A percentile compares a stretch with the other conserved stretches of the same genome.
phyloP scores from a whole-genome alignment of 2,888 invertebrate genomes.

The Hypolimnas misippus region DNA sequence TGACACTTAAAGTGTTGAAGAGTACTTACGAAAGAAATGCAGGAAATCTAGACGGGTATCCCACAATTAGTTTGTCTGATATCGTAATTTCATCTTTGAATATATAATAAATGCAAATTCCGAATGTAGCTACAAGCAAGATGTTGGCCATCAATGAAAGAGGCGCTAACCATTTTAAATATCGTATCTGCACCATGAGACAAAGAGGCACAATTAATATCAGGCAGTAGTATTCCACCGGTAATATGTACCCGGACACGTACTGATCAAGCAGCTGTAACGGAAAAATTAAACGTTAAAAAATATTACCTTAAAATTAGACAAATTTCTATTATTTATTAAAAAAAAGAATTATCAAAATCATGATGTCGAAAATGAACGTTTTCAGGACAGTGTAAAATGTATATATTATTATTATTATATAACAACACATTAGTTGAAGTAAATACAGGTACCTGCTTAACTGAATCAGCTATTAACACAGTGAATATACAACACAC shows the following conservation, averaged over 20 bases:
- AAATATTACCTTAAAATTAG: too few relatives aligned
- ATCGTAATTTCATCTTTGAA: constrained; percentile 81
- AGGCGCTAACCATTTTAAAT: constrained; percentile 92
- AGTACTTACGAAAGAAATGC: constrained; percentile 89
- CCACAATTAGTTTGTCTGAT: constrained; percentile 79
- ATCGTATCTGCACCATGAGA: constrained; percentile 84
- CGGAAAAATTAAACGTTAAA: not conserved
- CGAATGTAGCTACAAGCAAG: constrained; percentile 90
- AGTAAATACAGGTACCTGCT: constrained; percentile 84
- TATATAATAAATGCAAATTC: constrained; percentile 92
- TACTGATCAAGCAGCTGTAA: constrained; percentile 74
- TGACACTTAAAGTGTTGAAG: not conserved
- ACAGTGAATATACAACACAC: constrained; percentile 91
- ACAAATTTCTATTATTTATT: too few relatives aligned
- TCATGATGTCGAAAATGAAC: too few relatives aligned
- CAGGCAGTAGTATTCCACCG: constrained; percentile 73
- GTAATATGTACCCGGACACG: constrained; percentile 54
- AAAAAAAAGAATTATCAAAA: too few relatives aligned
- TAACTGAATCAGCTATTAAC: constrained; percentile 87
- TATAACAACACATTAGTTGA: too few relatives aligned
- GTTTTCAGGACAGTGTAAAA: too few relatives aligned
- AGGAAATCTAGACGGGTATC: constrained; percentile 86
- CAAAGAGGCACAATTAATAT: constrained; percentile 68
- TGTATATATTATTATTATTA: too few relatives aligned
- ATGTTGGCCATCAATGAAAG: constrained; percentile 94